Evolutionary conservation across 2,888 invertebrate species (phyloP), one percentile per base, ranked within the genome.

Genomic region (Hyalella azteca): DNA sequence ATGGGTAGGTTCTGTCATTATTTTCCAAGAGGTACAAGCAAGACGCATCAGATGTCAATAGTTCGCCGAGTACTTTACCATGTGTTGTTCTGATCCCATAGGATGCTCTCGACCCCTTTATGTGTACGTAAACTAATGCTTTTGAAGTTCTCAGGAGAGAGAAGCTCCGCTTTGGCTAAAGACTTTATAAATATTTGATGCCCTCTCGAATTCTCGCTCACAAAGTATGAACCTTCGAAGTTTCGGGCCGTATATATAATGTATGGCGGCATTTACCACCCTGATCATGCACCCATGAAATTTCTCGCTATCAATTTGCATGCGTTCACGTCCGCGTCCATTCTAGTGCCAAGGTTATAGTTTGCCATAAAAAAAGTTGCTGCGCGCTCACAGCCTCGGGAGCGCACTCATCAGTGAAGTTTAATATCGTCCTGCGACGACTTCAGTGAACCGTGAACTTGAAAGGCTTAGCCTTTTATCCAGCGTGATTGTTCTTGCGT

Each of bases 391-490:
- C 36, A 19, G 66, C 66, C 36, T 32, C 36, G 36, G 66, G 36
- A 66, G 66, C 32, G 36, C 19, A 13, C 45, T 45, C 54, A n/a
- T 66, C 32, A 66, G 66, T 66, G 32, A 32, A 66, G 36, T 66
- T 66, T 66, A 66, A 66, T 36, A 36, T 36, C 36, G 19, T 36
- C 66, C 66, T 66, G 66, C 29, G 66, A 32, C 66, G 32, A 19
- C 66, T 36, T 66, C 66, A 66, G 36, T 66, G 36, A 66, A 66
- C 66, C 66, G 66, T 66, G 66, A 66, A 66, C 66, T 66, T 66
- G 66, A 66, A 29, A 3, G 26, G 29, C 54, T 54, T 26, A 54
- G 13, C 9, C 29, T 29, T 29, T 54, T 29, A 22, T 22, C 29
- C 29, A 26, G 22, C 54, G 54, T 26, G 29, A 22, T 54, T 54